Conservation (phyloP, 2,113 vertebrate species). For the Etia nguti region DNA sequence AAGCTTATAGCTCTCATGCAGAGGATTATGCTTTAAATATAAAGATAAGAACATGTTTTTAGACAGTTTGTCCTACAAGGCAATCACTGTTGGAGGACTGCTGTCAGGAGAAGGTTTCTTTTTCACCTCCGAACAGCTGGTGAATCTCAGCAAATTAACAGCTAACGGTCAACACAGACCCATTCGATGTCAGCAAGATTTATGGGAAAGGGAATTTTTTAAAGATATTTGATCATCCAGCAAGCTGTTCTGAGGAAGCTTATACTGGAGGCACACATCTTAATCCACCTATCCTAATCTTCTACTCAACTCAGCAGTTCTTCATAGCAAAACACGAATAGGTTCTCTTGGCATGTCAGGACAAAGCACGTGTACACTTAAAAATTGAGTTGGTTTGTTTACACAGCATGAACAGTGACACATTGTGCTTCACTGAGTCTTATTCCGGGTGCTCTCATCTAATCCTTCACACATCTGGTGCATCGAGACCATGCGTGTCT, state of each 20-base stretch:
- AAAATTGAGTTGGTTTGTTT: conserved; percentile 10
- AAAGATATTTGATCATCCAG: background rate
- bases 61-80: background rate
- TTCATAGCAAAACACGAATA: background rate
- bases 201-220: background rate
- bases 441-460: conserved; percentile 48
- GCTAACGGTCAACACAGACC: background rate
- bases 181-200: background rate
- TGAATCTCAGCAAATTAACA: background rate
- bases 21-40: background rate
- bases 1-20: background rate
- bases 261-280: background rate
- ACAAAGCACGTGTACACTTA: background rate
- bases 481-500: conserved; percentile 10
- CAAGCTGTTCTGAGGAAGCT: background rate
- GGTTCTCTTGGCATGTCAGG: background rate
- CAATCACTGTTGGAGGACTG: background rate
- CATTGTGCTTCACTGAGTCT: conserved; percentile 27
- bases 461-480: conserved; percentile 39
- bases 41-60: background rate
- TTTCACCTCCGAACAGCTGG: background rate
- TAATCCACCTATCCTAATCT: background rate
- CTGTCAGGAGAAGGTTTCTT: background rate
- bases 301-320: background rate
- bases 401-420: conserved; percentile 11